Conservation (phyloP, 2,888 invertebrate species). For the Drosophila eohydei region DNA sequence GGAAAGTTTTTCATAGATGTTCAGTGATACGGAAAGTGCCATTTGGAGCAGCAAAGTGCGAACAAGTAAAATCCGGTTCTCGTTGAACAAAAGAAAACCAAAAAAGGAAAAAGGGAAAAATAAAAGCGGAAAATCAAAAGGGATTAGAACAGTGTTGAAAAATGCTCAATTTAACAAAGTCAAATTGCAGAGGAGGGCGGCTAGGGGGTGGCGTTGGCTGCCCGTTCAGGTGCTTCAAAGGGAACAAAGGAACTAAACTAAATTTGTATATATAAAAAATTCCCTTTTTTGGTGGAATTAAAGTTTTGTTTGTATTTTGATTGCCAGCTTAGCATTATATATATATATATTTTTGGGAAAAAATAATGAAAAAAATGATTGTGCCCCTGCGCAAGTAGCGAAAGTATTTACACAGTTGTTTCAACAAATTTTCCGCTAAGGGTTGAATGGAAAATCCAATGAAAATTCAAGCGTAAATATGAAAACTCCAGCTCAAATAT, state of each 20-base stretch:
- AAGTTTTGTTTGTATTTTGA: conserved; percentile 63
- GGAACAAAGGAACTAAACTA: conserved; percentile 34
- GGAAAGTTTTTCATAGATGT: conserved; percentile 20
- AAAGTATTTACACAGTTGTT: conserved; percentile 71
- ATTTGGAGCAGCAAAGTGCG: conserved; percentile 41
- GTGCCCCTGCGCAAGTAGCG: conserved; percentile 3
- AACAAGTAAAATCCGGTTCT: conserved; percentile 24
- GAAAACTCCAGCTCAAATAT: conserved; percentile 70
- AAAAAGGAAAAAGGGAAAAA: conserved; percentile 18
- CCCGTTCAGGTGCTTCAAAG: conserved; percentile 47
- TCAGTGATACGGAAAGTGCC: conserved; percentile 47
- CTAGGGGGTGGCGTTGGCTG: not conserved
- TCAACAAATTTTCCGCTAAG: conserved; percentile 69
- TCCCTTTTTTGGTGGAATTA: conserved; percentile 8
- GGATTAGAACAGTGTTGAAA: conserved; percentile 38
- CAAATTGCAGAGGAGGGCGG: conserved; percentile 30
- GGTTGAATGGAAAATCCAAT: conserved; percentile 39
- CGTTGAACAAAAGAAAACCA: not conserved
- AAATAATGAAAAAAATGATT: conserved; percentile 18
- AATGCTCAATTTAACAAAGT: conserved; percentile 56
- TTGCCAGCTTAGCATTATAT: conserved; percentile 55
- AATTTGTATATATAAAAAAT: conserved; percentile 10
- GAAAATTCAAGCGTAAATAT: conserved; percentile 19
- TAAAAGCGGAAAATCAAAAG: conserved; percentile 5
- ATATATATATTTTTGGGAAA: conserved; percentile 11